Conservation (phyloP, 2,888 invertebrate genomes). For the Spodoptera picta region DNA sequence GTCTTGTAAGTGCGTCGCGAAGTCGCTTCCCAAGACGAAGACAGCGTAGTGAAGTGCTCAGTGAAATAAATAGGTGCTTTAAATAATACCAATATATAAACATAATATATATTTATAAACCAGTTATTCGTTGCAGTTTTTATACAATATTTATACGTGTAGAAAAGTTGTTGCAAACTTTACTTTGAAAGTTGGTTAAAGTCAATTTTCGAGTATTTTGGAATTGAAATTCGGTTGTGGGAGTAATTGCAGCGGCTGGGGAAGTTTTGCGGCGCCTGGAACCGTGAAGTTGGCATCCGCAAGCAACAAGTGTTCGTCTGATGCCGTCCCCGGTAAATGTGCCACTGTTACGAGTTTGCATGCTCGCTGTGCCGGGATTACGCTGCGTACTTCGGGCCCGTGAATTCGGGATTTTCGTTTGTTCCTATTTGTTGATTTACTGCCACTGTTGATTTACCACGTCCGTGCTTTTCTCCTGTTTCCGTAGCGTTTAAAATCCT, state of each 20-base stretch:
- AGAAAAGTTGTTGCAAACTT: slow-evolving; percentile 52
- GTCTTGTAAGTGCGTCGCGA: slow-evolving; percentile 73
- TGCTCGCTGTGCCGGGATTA: slow-evolving; percentile 82
- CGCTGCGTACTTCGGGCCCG: slow-evolving; percentile 67
- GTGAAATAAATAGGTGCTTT: slow-evolving; percentile 76
- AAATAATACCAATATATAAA: slow-evolving; percentile 52
- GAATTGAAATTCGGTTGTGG: slow-evolving; percentile 64
- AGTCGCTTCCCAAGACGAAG: slow-evolving; percentile 71
- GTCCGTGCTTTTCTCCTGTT: slow-evolving; percentile 62
- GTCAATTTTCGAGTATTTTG: slow-evolving; percentile 59
- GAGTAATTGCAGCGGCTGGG: slow-evolving; percentile 72
- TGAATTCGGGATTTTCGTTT: slow-evolving; percentile 72
- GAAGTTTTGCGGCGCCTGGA: slow-evolving; percentile 71
- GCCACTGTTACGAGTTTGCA: slow-evolving; percentile 85
- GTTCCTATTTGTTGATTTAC: slow-evolving; percentile 72
- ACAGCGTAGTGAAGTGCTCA: slow-evolving; percentile 78
- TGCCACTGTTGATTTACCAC: slow-evolving; percentile 46
- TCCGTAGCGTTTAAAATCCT: slow-evolving; percentile 48
- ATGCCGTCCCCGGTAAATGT: slow-evolving; percentile 86
- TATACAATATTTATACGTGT: slow-evolving; percentile 48
- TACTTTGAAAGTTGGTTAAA: slow-evolving; percentile 44
- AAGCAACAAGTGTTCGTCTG: slow-evolving; percentile 86
- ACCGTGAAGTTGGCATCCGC: slow-evolving; percentile 74
- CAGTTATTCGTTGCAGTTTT: slow-evolving; percentile 59
- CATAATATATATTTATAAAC: slow-evolving; percentile 53